Evolutionary conservation across 2,888 invertebrate species (phyloP), one percentile per base, ranked within the genome.

Genomic region (Pseudeuparius sepicola): DNA sequence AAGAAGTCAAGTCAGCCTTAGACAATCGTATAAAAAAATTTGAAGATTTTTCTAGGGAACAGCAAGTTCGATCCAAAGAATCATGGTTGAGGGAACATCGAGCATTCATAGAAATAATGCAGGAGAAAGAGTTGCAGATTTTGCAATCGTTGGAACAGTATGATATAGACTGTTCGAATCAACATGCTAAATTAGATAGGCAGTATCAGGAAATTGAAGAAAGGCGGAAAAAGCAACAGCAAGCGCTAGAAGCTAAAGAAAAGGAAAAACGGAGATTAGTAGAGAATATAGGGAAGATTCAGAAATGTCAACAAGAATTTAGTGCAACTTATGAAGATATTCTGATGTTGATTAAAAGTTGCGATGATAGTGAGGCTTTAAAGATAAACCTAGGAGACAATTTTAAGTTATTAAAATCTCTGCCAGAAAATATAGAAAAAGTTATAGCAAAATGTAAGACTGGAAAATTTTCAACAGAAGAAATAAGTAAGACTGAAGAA

Each of bases 281-380:
- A 15, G 42, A 42, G 15, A 44, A 50, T 18, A 50, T 73, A 43
- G 69, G 73, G n/a, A 62, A 66, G 1, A 67, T 78, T 11, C 66
- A 68, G 14, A 64, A 67, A 25, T 70, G 69, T 43, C 73, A 77
- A 43, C 62, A 64, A 1, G 68, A 67, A 47, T 74, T 76, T 45
- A 65, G 65, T 32, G 51, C 53, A n/a, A 61, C 66, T 41, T 75
- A 71, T 49, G 69, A 71, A 57, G 65, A 68, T 39, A 69, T 78
- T 28, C 62, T 62, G 3, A 55, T 59, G 10, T 47, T 68, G n/a
- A 51, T 71, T 3, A 56, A 54, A 44, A 44, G 37, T 12, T 52
- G 47, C 34, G 31, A 26, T 13, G 44, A 45, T 31, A 45, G 37
- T 16, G 46, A 48, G 15, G 43, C 4, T 43, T 50, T 5, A 49